Conservation (phyloP, 1,140 invertebrate genomes). For the Temnothorax nylanderi region DNA sequence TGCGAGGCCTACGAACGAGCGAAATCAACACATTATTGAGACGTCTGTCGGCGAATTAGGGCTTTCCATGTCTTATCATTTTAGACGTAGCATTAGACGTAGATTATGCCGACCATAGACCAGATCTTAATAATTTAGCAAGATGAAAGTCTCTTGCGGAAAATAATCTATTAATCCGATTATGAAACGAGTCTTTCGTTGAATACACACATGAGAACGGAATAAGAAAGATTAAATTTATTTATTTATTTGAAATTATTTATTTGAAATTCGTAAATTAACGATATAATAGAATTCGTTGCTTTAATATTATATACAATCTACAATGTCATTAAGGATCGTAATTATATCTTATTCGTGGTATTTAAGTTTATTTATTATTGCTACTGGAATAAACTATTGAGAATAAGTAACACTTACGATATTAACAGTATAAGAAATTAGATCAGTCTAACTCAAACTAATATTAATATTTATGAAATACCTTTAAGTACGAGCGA, state of each 20-base stretch:
- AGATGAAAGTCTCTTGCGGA: constrained; percentile 1
- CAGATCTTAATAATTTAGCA: neutral
- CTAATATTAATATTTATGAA: neutral
- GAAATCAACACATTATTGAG: constrained; percentile 72
- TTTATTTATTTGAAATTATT: neutral
- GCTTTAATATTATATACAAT: constrained; percentile 1
- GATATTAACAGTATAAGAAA: neutral
- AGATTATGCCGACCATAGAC: neutral
- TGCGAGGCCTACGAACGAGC: constrained; percentile 36
- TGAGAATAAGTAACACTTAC: neutral
- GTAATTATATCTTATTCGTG: neutral
- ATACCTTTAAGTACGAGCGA: neutral
- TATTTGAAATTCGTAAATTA: neutral
- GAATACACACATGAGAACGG: neutral
- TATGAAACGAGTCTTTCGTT: neutral
- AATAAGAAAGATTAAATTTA: neutral
- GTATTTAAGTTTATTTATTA: neutral
- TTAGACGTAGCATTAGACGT: constrained; percentile 4
- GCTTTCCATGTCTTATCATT: constrained; percentile 44
- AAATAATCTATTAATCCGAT: constrained; percentile 16
- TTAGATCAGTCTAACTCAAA: neutral
- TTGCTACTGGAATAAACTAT: neutral
- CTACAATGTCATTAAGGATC: neutral
- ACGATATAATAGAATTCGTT: neutral
- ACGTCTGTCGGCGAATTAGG: constrained; percentile 73